phyloP scores from a whole-genome alignment of 53 echinoderm and acorn worm genomes.

The Antedon mediterranea region DNA sequence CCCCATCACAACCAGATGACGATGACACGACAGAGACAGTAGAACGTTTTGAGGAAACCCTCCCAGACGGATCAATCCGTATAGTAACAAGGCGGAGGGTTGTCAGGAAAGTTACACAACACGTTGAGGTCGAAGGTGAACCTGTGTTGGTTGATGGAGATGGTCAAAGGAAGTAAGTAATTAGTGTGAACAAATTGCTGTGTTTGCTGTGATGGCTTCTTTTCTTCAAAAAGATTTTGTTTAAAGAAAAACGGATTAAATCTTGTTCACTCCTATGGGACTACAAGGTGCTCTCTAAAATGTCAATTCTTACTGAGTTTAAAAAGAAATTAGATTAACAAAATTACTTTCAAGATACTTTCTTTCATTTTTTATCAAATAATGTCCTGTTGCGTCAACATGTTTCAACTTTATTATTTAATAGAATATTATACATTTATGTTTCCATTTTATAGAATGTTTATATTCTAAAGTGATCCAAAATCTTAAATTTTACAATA shows the following conservation, averaged over 20 bases:
- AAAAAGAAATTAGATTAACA: no score
- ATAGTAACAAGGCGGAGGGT: conserved; percentile 64
- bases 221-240: neutral
- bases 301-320: no score
- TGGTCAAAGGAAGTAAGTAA: conserved; percentile 39
- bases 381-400: no score
- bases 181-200: neutral
- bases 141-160: conserved; percentile 39
- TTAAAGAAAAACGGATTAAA: neutral
- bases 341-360: no score
- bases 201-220: neutral
- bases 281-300: no score
- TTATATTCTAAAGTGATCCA: no score
- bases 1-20: conserved; percentile 19
- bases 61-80: conserved; percentile 69
- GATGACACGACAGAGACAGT: conserved; percentile 77
- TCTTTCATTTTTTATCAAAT: no score
- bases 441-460: no score
- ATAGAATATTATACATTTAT: no score
- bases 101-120: conserved; percentile 69
- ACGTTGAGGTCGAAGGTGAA: conserved; percentile 62
- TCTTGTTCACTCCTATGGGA: no score
- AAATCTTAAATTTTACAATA: no score
- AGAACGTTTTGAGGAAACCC: conserved; percentile 79
- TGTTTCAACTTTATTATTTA: no score